phyloP scores from a whole-genome alignment of 64 coral and sea anemone genomes.

The Dendrophyllia cribrosa region DNA sequence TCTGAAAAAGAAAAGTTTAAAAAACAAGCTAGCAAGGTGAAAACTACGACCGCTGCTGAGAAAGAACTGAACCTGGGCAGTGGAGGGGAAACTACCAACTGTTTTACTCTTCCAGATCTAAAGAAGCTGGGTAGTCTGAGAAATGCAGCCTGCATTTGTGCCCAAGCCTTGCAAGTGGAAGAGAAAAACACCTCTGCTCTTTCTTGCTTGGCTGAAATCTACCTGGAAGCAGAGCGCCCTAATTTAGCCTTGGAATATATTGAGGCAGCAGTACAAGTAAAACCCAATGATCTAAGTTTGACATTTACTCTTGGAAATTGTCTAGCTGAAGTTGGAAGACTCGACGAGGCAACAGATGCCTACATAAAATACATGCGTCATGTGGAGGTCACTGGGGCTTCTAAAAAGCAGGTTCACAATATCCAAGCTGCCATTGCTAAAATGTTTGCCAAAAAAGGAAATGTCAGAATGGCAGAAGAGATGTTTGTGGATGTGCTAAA shows the following conservation, averaged over 20 bases:
- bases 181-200: slow-evolving; percentile 44
- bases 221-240: slow-evolving; percentile 30
- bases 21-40: background rate
- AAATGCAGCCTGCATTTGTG: slow-evolving; percentile 42
- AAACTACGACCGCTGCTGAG: background rate
- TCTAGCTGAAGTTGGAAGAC: slow-evolving; percentile 25
- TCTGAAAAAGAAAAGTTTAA: background rate
- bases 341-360: slow-evolving; percentile 36
- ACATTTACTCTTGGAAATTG: slow-evolving; percentile 49
- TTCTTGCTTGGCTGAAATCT: slow-evolving; percentile 61
- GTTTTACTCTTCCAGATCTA: background rate
- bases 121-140: slow-evolving; percentile 36
- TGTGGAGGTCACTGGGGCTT: background rate
- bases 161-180: slow-evolving; percentile 31
- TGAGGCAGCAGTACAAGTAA: slow-evolving; percentile 19
- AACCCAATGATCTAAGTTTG: slow-evolving; percentile 27
- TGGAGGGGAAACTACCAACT: background rate
- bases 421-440: slow-evolving; percentile 10
- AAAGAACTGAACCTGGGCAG: background rate
- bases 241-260: slow-evolving; percentile 45
- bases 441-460: background rate
- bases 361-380: slow-evolving; percentile 39
- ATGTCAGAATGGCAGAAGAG: background rate
- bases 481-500: slow-evolving; percentile 9
- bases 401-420: background rate